phyloP scores from a whole-genome alignment of 2,888 invertebrate species.

The Spilosoma lubricipeda region DNA sequence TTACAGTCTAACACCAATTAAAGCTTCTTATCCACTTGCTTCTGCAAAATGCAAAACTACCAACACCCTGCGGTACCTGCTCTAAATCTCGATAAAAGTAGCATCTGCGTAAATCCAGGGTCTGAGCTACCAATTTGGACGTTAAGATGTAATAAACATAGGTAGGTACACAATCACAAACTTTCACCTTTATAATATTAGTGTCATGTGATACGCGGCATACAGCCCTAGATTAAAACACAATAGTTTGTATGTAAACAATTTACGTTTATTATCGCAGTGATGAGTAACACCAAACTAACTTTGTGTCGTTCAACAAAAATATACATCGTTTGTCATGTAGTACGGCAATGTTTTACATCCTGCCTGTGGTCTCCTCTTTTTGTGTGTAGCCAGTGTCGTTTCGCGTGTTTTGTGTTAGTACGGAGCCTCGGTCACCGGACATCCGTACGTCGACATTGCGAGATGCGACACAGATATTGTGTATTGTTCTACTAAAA shows the following conservation, averaged over 20 bases:
- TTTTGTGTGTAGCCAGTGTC: conserved; percentile 58
- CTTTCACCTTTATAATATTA: neutral
- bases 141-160: too few species aligned
- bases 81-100: too few species aligned
- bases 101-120: too few species aligned
- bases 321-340: conserved; percentile 59
- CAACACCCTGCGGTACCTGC: too few species aligned
- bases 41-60: neutral
- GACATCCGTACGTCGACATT: conserved; percentile 63
- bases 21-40: neutral
- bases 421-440: conserved; percentile 60
- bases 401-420: conserved; percentile 69
- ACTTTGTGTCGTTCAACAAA: conserved; percentile 55
- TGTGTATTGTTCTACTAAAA: conserved; percentile 48
- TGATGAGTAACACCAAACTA: conserved; percentile 34
- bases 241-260: conserved; percentile 28
- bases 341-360: conserved; percentile 62
- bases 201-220: neutral
- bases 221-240: neutral
- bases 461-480: conserved; percentile 64
- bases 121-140: too few species aligned
- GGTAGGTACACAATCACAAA: too few species aligned
- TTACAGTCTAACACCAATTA: neutral
- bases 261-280: conserved; percentile 27
- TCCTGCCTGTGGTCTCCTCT: conserved; percentile 60